Evolutionary conservation across 1,140 invertebrate species (phyloP).

Genomic region (Neuroterus valhalla): DNA sequence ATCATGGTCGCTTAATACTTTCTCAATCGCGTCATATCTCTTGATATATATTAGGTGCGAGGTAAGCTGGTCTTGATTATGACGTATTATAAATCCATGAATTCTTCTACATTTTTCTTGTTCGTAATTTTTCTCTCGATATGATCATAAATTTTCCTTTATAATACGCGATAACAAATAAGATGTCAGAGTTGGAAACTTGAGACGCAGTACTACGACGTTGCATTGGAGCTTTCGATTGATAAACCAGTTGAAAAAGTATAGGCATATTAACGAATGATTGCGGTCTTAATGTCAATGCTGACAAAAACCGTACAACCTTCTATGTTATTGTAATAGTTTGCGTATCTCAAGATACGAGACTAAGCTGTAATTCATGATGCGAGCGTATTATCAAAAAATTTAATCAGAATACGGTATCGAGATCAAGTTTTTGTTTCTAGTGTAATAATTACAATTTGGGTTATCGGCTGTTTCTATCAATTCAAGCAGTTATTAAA

Average conservation of each 20-base stretch:
- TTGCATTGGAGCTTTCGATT: constrained; percentile 9
- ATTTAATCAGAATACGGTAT: too few species aligned
- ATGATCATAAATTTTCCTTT: constrained; percentile 6
- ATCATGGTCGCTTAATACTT: constrained; percentile 21
- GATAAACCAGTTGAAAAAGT: background rate
- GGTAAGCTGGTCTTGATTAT: constrained; percentile 31
- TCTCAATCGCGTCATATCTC: constrained; percentile 30
- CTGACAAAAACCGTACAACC: background rate
- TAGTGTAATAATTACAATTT: too few species aligned
- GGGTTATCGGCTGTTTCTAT: too few species aligned
- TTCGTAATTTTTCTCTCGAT: constrained; percentile 34
- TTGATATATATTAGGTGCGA: background rate
- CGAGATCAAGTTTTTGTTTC: too few species aligned
- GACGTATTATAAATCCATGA: constrained; percentile 33
- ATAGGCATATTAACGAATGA: background rate
- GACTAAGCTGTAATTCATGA: constrained; percentile 1
- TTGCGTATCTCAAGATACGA: background rate
- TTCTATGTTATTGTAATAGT: constrained; percentile 2
- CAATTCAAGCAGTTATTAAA: background rate
- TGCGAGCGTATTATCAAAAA: background rate
- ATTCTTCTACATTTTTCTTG: constrained; percentile 32
- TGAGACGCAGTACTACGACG: background rate
- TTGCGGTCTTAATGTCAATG: background rate
- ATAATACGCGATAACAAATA: constrained; percentile 7
- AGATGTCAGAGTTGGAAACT: background rate